phyloP scores from a whole-genome alignment of 1,140 invertebrate genomes.

The Gryllus bimaculatus region DNA sequence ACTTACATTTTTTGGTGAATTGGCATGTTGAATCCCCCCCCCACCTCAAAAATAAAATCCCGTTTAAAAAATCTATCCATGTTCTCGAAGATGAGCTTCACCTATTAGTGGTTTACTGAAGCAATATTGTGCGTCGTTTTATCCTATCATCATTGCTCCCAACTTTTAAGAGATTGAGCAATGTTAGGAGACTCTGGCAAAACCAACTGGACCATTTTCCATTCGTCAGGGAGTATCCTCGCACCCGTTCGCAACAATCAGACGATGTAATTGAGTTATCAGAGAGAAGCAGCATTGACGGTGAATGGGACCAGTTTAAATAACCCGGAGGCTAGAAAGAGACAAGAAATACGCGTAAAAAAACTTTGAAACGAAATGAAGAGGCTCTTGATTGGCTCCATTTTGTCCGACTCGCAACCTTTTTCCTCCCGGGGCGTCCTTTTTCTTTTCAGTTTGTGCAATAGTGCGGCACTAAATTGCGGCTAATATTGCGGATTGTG shows the following conservation, averaged over 20 bases:
- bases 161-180: no score
- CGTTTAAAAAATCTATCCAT: no score
- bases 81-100: no score
- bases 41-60: no score
- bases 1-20: no score
- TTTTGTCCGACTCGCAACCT: constrained; percentile 3
- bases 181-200: no score
- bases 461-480: constrained; percentile 12
- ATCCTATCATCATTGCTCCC: no score
- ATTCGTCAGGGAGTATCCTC: not conserved
- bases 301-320: constrained; percentile 12
- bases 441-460: constrained; percentile 10
- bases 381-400: constrained; percentile 15
- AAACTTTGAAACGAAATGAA: constrained; percentile 17
- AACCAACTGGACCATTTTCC: not conserved
- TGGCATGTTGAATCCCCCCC: no score
- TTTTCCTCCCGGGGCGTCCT: not conserved
- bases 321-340: not conserved
- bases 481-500: constrained; percentile 12
- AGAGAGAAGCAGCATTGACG: not conserved
- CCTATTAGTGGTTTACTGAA: no score
- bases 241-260: not conserved
- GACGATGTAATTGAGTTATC: constrained; percentile 9
- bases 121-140: no score
- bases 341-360: not conserved